Conservation (phyloP, 1,140 invertebrate species). For the Parapsyche elsis region DNA sequence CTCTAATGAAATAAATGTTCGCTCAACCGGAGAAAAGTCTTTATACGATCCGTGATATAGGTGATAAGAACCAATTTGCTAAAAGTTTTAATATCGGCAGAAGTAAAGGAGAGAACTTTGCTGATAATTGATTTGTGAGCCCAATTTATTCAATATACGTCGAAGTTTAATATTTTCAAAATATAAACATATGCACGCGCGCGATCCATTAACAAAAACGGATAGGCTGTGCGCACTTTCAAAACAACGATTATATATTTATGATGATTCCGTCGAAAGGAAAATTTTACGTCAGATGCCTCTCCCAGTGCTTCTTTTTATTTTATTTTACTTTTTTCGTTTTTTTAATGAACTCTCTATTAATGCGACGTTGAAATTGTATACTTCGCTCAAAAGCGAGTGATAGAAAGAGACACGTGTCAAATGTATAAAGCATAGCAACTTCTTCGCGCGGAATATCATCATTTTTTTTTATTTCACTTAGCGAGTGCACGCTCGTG, state of each 20-base stretch:
- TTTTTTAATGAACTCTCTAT: too few relatives aligned
- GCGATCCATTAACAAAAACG: too few relatives aligned
- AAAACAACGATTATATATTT: too few relatives aligned
- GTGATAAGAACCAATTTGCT: slow-evolving; percentile 17
- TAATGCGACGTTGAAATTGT: too few relatives aligned
- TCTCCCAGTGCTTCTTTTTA: too few relatives aligned
- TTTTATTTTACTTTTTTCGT: too few relatives aligned
- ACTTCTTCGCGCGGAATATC: neutral
- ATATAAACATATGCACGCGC: neutral
- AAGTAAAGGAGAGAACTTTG: neutral
- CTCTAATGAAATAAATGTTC: slow-evolving; percentile 28
- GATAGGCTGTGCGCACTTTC: too few relatives aligned
- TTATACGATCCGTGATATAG: slow-evolving; percentile 21
- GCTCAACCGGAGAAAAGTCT: neutral
- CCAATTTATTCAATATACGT: neutral
- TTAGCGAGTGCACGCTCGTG: neutral
- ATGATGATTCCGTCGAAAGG: too few relatives aligned
- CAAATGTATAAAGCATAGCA: neutral
- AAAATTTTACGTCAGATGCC: too few relatives aligned
- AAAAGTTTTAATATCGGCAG: slow-evolving; percentile 10
- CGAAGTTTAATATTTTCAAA: neutral
- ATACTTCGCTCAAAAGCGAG: too few relatives aligned
- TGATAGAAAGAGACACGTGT: neutral
- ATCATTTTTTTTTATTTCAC: neutral
- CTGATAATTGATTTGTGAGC: slow-evolving; percentile 4